Percentiles rank a stretch among this genome's conserved stretches.
Evolutionary conservation across 2,797 vertebrate genomes (phyloP).

Genomic region (Crocidura indochinensis): DNA sequence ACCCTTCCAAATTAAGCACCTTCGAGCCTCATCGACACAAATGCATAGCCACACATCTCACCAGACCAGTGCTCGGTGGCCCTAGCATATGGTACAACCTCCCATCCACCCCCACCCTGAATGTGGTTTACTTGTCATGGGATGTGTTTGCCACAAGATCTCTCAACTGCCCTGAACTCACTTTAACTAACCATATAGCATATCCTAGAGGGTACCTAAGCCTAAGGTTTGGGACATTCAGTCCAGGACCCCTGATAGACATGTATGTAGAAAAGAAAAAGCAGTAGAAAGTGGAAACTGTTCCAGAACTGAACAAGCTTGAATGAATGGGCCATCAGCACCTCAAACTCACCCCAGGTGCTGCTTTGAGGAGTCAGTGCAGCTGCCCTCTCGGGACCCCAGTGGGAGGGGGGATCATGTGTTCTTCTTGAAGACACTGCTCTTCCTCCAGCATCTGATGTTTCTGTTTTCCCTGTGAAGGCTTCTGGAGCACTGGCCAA

Average conservation of each 20-base stretch:
- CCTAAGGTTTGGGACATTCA: not conserved
- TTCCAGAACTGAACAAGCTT: not conserved
- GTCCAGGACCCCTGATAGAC: not conserved
- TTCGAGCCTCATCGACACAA: not conserved
- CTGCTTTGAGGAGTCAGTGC: constrained; percentile 10
- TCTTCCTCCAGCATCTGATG: not conserved
- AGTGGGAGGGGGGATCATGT: not conserved
- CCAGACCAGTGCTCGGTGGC: not conserved
- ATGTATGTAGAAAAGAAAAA: not conserved
- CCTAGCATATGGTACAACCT: not conserved
- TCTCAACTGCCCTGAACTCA: not conserved
- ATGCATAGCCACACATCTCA: not conserved
- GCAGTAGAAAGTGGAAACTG: not conserved
- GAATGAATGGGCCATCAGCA: not conserved
- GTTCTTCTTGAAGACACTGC: not conserved
- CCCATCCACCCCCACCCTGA: too few species aligned
- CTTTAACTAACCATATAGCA: not conserved
- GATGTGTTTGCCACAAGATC: too few species aligned
- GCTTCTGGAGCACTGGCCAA: constrained; percentile 35
- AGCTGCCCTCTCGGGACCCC: not conserved
- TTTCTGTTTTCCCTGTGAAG: not conserved
- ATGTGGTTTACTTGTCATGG: too few species aligned
- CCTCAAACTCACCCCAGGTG: constrained; percentile 64
- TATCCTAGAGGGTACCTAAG: too few species aligned
- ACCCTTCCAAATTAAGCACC: too few species aligned